Base-by-base conservation (phyloP, 1,140 invertebrate species). In the Neuroterus valhalla region DNA sequence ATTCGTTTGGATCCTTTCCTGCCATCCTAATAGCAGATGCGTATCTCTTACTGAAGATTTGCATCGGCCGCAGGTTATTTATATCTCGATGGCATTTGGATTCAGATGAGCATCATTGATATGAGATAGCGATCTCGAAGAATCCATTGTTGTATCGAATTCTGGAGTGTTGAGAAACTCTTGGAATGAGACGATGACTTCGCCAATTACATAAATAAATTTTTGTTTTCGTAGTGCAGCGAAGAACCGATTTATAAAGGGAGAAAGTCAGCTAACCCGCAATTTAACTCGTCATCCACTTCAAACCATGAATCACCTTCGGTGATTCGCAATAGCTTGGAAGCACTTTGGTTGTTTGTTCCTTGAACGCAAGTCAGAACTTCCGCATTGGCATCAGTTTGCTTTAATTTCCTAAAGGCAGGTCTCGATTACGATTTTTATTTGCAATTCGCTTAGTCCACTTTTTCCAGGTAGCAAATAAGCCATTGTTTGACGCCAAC, bases 51-150 rank as follows among this genome's bases (percentile, higher is more conserved):
- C 78, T 74, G 4, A 80, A 62, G 2, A 80, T 15, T 67, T 82
- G 78, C 55, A 82, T 78, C 0, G 75, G 70, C 46, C 69, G 45
- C 52, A 76, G 69, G 12, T 81, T 76, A 23, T 81, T 82, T 78
- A 81, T 83, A 0, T 52, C 55, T 82, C 71, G 31, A 81, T 81
- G 19, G 19, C 15, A 66, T 81, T 78, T 43, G 78, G 79, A 17
- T 46, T 2, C 2, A 83, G 50, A 71, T 83, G 78, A 21, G 62
- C 50, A 69, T 77, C 66, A 1, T 76, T 77, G 31, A 83, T 78
- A 50, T 81, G 76, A 2, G 50, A 70, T 52, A 83, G 66, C 21
- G 80, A 50, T 66, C 75, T 71, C 5, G 77, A 83, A 10, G 75
- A 70, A 17, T 44, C 42, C 26, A 62, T 71, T 4, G 2, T 21